These are phyloP conservation scores for Anisognathus igniventris DNA, from an alignment of 2,797 vertebrate species.

Conservation along the genomic window DNA sequence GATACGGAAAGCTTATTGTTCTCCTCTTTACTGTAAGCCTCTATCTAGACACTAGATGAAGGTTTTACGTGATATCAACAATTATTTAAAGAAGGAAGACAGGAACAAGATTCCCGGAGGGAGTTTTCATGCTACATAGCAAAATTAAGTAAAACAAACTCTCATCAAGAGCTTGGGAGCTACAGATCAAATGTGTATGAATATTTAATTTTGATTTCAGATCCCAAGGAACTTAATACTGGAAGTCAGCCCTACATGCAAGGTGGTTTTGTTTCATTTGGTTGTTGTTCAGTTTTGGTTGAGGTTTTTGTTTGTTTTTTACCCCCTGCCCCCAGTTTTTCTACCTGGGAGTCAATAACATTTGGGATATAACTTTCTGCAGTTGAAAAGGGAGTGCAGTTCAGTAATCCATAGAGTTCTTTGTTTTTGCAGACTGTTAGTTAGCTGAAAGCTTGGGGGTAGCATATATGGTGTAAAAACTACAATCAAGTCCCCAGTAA, in stretches of 20 bases:
- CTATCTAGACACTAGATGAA: background rate
- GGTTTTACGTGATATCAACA: background rate
- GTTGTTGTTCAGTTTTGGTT: background rate
- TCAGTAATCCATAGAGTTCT: background rate
- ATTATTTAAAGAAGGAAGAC: background rate
- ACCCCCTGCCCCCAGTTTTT: accelerated
- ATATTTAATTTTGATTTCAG: background rate
- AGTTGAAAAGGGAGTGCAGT: background rate
- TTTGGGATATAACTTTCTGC: background rate
- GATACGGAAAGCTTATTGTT: background rate
- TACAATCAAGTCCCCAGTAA: background rate
- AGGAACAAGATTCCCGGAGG: background rate
- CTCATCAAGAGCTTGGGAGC: background rate
- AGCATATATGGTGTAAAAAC: background rate
- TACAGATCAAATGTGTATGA: background rate
- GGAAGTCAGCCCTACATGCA: background rate
- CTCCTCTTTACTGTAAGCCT: background rate
- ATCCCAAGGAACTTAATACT: background rate
- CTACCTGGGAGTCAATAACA: background rate
- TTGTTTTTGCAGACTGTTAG: background rate
- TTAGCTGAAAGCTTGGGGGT: background rate
- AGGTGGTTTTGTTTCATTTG: background rate
- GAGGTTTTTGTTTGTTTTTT: background rate
- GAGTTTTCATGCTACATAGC: background rate
- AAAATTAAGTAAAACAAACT: background rate